These are phyloP conservation scores for Drosophila ercepeae DNA, from an alignment of 1,140 invertebrate genomes.

Conservation along the genomic window DNA sequence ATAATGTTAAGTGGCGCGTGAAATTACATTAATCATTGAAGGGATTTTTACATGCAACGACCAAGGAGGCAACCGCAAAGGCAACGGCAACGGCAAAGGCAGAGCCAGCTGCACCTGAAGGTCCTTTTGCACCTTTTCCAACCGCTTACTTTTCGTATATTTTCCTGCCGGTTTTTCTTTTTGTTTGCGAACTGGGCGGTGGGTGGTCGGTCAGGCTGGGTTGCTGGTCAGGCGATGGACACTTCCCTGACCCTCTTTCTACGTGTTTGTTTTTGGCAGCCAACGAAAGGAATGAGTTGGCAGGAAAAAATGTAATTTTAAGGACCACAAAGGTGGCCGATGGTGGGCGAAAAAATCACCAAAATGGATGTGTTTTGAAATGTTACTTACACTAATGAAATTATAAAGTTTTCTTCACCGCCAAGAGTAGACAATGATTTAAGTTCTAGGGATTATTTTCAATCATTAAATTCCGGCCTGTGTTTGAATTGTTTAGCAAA, in stretches of 20 bases:
- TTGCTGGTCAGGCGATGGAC: conserved; percentile 14
- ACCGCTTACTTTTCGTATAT: neutral
- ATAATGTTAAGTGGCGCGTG: conserved; percentile 83
- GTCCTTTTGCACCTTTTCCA: conserved; percentile 10
- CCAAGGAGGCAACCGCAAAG: conserved; percentile 38
- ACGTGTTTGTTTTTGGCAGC: conserved; percentile 26
- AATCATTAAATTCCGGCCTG: neutral
- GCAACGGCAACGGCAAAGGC: conserved; percentile 47
- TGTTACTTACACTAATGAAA: conserved; percentile 47
- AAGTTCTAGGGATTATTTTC: neutral
- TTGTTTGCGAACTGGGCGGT: conserved; percentile 16
- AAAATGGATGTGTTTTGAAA: conserved; percentile 17
- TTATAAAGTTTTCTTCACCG: neutral
- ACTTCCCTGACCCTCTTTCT: conserved; percentile 20
- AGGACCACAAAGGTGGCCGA: conserved; percentile 3
- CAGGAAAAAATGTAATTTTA: conserved; percentile 32
- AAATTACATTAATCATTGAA: conserved; percentile 84
- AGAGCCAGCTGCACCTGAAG: conserved; percentile 47
- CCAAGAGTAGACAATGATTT: neutral
- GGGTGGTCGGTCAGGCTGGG: conserved; percentile 28
- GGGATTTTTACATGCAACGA: conserved; percentile 75
- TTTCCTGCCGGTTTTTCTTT: neutral
- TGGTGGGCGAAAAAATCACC: neutral
- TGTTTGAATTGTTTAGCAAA: conserved; percentile 15
- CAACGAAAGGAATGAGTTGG: neutral